phyloP scores from a whole-genome alignment of 2,797 vertebrate genomes.

The Danio choprae region DNA sequence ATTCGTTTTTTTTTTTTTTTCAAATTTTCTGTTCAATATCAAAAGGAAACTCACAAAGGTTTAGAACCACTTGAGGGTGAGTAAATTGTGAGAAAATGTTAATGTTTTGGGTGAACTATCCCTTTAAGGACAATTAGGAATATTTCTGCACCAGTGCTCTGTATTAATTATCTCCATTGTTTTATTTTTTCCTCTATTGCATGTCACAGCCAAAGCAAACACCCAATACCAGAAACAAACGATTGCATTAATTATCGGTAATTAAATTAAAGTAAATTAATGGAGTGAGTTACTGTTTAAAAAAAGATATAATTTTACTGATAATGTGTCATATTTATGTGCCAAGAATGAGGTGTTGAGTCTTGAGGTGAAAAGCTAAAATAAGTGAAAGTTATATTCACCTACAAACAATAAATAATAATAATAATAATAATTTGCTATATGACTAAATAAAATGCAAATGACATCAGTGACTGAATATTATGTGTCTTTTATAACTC shows the following conservation, averaged over 20 bases:
- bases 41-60: too few species aligned
- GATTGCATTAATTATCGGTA: not conserved
- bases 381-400: too few species aligned
- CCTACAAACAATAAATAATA: too few species aligned
- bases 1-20: too few species aligned
- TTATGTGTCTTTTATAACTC: not conserved
- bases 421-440: not conserved
- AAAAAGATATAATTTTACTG: too few species aligned
- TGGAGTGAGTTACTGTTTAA: too few species aligned
- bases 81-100: too few species aligned
- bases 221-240: not conserved
- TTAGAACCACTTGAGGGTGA: too few species aligned
- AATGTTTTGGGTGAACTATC: not conserved
- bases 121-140: not conserved
- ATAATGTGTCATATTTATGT: too few species aligned
- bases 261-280: not conserved
- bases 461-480: not conserved
- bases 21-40: too few species aligned
- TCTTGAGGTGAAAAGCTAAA: too few species aligned
- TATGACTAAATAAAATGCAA: slow-evolving; percentile 15
- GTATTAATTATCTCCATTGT: not conserved
- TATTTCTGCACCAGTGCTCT: not conserved
- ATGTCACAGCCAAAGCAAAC: not conserved
- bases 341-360: too few species aligned
- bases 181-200: not conserved